Evolutionary conservation across 2,113 vertebrate species (phyloP), one percentile per base, ranked within the genome.

Genomic region (Monopterus albus): DNA sequence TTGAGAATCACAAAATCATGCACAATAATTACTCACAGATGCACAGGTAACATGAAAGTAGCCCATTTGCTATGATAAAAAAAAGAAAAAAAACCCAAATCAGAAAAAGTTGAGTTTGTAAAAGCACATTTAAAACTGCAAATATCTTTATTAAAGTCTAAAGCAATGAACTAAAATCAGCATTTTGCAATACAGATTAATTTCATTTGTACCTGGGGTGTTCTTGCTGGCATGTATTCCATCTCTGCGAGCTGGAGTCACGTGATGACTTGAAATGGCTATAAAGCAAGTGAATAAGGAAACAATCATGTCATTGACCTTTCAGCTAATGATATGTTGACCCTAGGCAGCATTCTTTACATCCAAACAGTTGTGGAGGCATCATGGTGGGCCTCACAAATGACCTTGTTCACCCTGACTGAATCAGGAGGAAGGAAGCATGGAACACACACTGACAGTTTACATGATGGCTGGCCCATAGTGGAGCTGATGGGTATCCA

Each of bases 251-350:
- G 59, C 52, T 6, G 43, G 39, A 77, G 88, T 88, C 82, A 85
- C 78, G 81, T 86, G 86, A 89, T 75, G 77, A 80, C 79, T 73
- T 43, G 72, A 88, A 72, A 84, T 58, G 50, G 31, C 3, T 82
- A 88, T 89, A 77, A 78, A 78, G 72, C 80, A 23, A 66, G 67
- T 26, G 12, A 77, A 58, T 58, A 17, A 71, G 67, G 53, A 76
- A 82, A 87, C 84, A 81, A 88, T 89, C 59, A 47, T 67, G 71
- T 80, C 79, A 78, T 83, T 86, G 81, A 83, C 83, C 75, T 67
- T 26, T 40, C 45, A 7, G 68, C 35, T 76, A 57, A 82, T 38
- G 72, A 79, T 79, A 68, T 64, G 68, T 83, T 71, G 79, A 86
- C 82, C 79, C 55, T 36, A 35, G 72, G 76, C 74, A 55, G 51